A percentile compares a stretch with the other conserved stretches of the same genome.
These are phyloP conservation scores for Xenopus laevis DNA, from an alignment of 2,113 vertebrate species.

Conservation along the genomic window DNA sequence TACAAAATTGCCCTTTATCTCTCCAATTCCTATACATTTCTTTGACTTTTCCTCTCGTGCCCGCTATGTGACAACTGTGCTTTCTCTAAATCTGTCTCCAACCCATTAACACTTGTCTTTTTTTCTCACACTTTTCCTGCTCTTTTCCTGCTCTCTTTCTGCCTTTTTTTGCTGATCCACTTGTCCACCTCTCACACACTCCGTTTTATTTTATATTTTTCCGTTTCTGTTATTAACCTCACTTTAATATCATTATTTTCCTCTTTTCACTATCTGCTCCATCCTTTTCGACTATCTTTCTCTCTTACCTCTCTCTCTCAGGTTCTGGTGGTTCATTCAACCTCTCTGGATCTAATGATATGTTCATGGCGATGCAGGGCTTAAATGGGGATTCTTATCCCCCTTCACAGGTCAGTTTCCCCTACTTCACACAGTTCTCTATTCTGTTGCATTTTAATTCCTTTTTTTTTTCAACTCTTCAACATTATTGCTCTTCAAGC, in stretches of 20 bases:
- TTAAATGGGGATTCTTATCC: conserved; percentile 83
- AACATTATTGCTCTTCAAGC: neutral
- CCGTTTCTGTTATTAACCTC: neutral
- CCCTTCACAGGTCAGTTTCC: conserved; percentile 72
- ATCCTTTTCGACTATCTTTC: neutral
- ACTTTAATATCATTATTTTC: conserved; percentile 4
- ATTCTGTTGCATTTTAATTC: conserved; percentile 19
- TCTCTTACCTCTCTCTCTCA: conserved; percentile 46
- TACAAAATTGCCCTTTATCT: neutral
- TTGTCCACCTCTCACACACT: too few species aligned
- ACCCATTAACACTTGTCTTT: neutral
- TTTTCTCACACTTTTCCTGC: neutral
- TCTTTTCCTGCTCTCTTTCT: neutral
- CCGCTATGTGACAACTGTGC: neutral
- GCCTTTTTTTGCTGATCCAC: neutral
- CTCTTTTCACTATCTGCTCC: conserved; percentile 17
- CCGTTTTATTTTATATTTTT: too few species aligned
- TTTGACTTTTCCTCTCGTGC: neutral
- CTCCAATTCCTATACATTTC: neutral
- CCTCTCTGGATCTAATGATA: conserved; percentile 82
- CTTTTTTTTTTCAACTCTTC: conserved; percentile 14
- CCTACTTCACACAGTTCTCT: neutral
- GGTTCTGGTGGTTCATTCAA: conserved; percentile 85
- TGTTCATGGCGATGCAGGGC: conserved; percentile 82
- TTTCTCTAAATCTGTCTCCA: neutral